Base-by-base conservation (phyloP, 2,888 invertebrate genomes). In the Asteroscopus sphinx region DNA sequence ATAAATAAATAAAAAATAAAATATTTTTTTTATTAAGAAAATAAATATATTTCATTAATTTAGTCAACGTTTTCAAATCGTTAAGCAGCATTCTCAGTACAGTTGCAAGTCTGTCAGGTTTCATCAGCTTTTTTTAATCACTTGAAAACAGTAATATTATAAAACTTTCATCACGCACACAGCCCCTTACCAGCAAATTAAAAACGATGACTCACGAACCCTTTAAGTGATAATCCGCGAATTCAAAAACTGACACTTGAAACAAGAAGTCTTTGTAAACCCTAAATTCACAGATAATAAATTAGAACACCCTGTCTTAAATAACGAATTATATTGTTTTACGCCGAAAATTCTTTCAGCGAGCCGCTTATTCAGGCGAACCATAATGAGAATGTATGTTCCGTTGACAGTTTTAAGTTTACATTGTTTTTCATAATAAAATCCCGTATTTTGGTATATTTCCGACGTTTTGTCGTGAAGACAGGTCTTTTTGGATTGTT, bases 391-490 rank as follows among this genome's bases (percentile, higher is more conserved):
- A 74, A 74, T 69, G 37, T 61, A 74, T 61, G 69, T 3, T 0
- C 66, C 40, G 73, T 33, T 57, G 76, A 74, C 73, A 69, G 54
- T 12, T 73, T 66, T 63, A 73, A 57, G 26, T 13, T 13, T 12
- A 37, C 54, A 69, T 76, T 74, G 73, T 74, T 74, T 73, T 66
- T 72, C 65, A 62, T 68, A 74, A 67, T 67, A 75, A 73, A 71
- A 71, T 26, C 39, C 39, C 37, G 41, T 45, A 72, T 76, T 65
- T 72, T 37, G 41, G 66, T 51, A 56, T 49, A 49, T 52, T 33
- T 44, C 39, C 53, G 37, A 61, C 25, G 33, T 40, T 47, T 30
- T 32, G 44, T 47, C 39, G 54, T 44, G 68, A 37, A 37, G 56
- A 56, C 55, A 40, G 49, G 26, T 37, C 36, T 36, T 46, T 47